Percentiles rank a stretch among this genome's conserved stretches.
Conservation (phyloP, 2,113 vertebrate genomes). For the Alligator sinensis region DNA sequence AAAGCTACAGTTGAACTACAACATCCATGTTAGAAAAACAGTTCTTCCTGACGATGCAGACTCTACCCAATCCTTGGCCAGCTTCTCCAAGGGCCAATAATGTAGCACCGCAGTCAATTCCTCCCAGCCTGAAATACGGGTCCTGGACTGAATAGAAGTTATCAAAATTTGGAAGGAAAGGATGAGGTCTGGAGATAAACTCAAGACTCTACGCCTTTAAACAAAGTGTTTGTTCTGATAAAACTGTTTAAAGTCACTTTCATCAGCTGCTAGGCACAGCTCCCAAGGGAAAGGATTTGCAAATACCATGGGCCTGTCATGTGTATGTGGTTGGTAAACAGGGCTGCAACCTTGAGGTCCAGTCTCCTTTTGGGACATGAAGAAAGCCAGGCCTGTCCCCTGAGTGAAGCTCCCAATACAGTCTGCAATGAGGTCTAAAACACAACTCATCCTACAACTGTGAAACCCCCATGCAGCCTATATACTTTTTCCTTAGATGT, state of each 20-base stretch:
- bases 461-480: not conserved
- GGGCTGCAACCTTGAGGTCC: not conserved
- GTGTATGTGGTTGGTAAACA: not conserved
- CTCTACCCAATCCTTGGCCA: fast-evolving
- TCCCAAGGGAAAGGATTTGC: not conserved
- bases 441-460: not conserved
- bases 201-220: not conserved
- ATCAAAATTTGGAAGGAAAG: not conserved
- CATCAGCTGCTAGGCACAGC: not conserved
- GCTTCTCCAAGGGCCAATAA: not conserved
- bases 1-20: not conserved
- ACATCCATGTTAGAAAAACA: fast-evolving
- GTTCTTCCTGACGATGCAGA: not conserved
- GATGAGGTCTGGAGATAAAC: not conserved
- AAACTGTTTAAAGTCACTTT: not conserved
- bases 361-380: not conserved
- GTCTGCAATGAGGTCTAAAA: too few species aligned
- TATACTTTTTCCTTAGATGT: not conserved
- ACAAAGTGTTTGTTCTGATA: not conserved
- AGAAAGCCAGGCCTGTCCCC: not conserved
- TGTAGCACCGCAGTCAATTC: not conserved
- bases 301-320: not conserved
- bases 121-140: not conserved
- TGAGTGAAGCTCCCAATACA: too few species aligned
- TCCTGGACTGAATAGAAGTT: not conserved